Conservation (phyloP, 2,113 vertebrate species). For the Nipponia nippon region DNA sequence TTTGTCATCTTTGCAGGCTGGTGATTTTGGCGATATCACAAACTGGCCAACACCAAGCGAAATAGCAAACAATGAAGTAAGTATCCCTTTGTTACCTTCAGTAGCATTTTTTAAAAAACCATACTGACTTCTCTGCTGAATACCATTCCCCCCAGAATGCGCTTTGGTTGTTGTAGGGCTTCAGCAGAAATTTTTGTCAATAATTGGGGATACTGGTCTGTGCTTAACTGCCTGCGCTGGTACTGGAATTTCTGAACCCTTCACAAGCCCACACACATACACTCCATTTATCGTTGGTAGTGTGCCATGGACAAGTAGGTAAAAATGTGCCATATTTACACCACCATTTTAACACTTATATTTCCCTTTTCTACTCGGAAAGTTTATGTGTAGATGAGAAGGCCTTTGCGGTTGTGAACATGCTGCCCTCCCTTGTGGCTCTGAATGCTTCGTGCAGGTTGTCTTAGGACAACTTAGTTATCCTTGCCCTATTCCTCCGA, state of each 20-base stretch:
- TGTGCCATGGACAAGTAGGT: accelerated
- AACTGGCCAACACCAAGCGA: slow-evolving; percentile 97
- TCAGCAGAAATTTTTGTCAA: not conserved
- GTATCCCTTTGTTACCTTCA: not conserved
- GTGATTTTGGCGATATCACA: slow-evolving; percentile 90
- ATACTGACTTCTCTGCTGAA: not conserved
- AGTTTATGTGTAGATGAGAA: not conserved
- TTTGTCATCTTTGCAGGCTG: slow-evolving; percentile 74
- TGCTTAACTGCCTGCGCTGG: not conserved
- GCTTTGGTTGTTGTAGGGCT: not conserved
- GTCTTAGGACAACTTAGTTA: not conserved
- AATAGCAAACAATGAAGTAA: slow-evolving; percentile 87
- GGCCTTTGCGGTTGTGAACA: not conserved
- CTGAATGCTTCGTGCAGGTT: not conserved
- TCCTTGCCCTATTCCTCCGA: not conserved
- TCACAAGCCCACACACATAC: not conserved
- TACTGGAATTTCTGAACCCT: not conserved
- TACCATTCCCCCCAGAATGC: not conserved
- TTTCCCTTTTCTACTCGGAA: not conserved
- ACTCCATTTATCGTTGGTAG: accelerated
- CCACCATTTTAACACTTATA: not conserved
- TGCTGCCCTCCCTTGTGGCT: not conserved
- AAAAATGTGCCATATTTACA: not conserved
- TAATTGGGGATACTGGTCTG: not conserved
- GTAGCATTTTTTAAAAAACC: not conserved